Evolutionary conservation across 2,113 vertebrate genomes (phyloP), one percentile per base, ranked within the genome.

Genomic region (Cathartes aura): DNA sequence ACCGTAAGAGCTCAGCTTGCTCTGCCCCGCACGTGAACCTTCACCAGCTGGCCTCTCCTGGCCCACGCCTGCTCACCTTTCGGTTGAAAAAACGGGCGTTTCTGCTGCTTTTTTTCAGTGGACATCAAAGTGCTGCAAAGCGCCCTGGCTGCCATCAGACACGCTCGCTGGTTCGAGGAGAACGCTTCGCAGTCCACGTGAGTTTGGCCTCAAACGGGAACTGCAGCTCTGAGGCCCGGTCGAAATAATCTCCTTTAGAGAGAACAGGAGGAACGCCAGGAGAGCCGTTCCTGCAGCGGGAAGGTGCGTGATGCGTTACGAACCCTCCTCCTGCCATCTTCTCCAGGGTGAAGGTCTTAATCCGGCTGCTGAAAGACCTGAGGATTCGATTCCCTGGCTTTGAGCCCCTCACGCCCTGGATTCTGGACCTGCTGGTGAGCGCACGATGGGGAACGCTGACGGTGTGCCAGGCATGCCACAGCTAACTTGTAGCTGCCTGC

Each of bases 121-220:
- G 99, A 99, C 94, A 99, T 99, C 97, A 99, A 99, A 92, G 99
- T 99, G 75, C 98, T 99, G 87, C 99, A 99, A 96, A 99, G 99
- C 6, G 99, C 99, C 20, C 98, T 99, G 36, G 99, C 99, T 3
- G 99, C 99, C 87, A 99, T 99, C 96, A 97, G 99, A 11, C 99
- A 99, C 8, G 99, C 99, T 9, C 99, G 99, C 67, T 99, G 99
- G 99, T 99, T 99, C 40, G 99, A 99, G 92, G 99, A 99, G 96
- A 99, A 99, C 3, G 99, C 99, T 26, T 99, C 99, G 18, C 99
- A 99, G 93, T 99, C 99, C 62, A 99, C 99, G 99, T 99, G 98
- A 99, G 99, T 86, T 9, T 3, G 27, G 67, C 4, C 5, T 4
- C 15, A 0, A 5, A n/a, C 0, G 1, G 12, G 38, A 20, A 11